Evolutionary conservation across 2,888 invertebrate genomes (phyloP), one percentile per base, ranked within the genome.

Genomic region (Eulithis testata): DNA sequence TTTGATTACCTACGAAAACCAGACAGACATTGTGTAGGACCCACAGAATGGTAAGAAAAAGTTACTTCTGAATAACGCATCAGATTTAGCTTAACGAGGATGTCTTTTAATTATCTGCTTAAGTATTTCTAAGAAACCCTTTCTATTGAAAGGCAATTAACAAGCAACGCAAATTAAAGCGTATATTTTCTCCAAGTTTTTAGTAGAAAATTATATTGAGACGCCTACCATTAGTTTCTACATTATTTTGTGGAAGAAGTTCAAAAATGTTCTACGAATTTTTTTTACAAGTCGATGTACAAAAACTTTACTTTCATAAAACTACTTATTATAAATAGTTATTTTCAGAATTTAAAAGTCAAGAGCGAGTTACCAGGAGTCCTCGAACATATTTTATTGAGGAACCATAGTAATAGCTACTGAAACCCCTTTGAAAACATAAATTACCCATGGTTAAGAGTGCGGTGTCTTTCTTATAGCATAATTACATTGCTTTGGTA

Each of bases 401-500:
- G 0, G n/a, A 44, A 55, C 14, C 12, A 31, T 60, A 55, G 59
- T 64, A 55, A 50, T 14, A 40, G 2, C 44, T 45, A n/a, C n/a
- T 37, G 40, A 27, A 80, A 79, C 76, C 83, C 78, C 88, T 89
- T 90, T 89, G 86, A 86, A 87, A 89, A 89, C 76, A 84, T 82
- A 90, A 66, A 89, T 90, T 90, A 88, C 78, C 79, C 77, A 75
- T 87, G 83, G 82, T 87, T 83, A 85, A 80, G 83, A 87, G 76
- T 79, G 73, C 78, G 77, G 76, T 84, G 82, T 81, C 83, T 85
- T 86, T 88, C 85, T 87, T 87, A 82, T 83, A 79, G 78, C 72
- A 82, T 91, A 90, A 91, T 91, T 89, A 92, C 76, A 81, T 84
- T 76, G 86, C 81, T 82, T 78, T 76, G 78, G 85, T 91, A 89